Percentiles rank a stretch among this genome's conserved stretches.
phyloP scores from a whole-genome alignment of 2,113 vertebrate species.

The Sialia sialis region DNA sequence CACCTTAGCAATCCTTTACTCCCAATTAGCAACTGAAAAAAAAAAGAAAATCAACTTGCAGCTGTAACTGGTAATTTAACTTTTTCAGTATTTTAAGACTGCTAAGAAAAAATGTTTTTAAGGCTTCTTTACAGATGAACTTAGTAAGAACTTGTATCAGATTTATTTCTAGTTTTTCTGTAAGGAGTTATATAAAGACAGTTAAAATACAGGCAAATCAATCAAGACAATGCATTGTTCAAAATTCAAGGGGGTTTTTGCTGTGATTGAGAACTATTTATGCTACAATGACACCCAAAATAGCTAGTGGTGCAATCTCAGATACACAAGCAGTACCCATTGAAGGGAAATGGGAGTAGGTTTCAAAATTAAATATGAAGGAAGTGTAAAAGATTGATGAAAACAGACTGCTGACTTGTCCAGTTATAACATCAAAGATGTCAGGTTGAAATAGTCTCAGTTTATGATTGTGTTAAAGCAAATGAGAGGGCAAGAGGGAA shows the following conservation, averaged over 20 bases:
- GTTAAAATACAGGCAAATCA: background rate
- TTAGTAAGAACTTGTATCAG: background rate
- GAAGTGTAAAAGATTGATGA: background rate
- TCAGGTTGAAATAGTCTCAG: background rate
- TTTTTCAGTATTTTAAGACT: background rate
- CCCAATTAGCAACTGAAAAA: background rate
- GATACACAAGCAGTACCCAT: background rate
- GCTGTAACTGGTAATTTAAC: background rate
- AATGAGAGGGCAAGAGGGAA: background rate
- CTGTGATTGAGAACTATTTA: background rate
- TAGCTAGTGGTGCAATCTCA: rapidly evolving
- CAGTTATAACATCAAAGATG: background rate
- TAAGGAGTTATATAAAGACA: background rate
- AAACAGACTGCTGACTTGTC: background rate
- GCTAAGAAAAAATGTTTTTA: background rate
- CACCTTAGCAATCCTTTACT: background rate
- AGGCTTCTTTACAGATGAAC: background rate
- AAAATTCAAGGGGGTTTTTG: background rate
- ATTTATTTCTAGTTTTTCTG: background rate
- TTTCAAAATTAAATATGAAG: background rate
- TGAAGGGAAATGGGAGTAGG: background rate
- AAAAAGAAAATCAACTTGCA: background rate
- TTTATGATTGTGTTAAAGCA: background rate
- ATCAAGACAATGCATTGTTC: background rate
- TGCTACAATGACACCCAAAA: background rate